Conservation (phyloP, 2,113 vertebrate genomes). For the Menura novaehollandiae region DNA sequence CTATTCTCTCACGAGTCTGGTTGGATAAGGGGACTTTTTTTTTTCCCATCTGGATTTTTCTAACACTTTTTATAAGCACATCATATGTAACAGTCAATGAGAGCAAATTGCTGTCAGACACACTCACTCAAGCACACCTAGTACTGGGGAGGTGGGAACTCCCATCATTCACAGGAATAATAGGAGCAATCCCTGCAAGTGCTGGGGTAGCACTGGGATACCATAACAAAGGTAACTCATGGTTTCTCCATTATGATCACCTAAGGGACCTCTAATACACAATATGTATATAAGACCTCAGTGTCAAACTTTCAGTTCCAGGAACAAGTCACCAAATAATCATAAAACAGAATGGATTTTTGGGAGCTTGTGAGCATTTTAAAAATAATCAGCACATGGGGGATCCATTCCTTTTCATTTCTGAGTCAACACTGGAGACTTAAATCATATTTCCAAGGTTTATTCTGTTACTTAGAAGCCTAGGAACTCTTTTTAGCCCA, state of each 20-base stretch:
- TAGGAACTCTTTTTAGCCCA: neutral
- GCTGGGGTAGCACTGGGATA: neutral
- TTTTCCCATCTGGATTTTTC: neutral
- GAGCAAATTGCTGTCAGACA: neutral
- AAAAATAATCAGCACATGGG: conserved; percentile 6
- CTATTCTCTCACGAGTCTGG: neutral
- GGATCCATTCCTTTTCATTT: neutral
- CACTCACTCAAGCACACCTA: neutral
- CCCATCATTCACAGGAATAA: neutral
- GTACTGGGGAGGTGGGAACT: neutral
- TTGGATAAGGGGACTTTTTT: neutral
- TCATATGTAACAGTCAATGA: neutral
- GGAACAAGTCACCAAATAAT: neutral
- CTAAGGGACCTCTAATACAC: neutral
- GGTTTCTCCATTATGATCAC: neutral
- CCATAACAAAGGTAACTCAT: neutral
- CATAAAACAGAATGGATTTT: neutral
- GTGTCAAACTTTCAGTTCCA: neutral
- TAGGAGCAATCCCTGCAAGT: neutral
- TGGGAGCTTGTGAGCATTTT: neutral
- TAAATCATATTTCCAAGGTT: neutral
- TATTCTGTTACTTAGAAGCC: neutral
- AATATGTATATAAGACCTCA: neutral
- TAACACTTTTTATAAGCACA: neutral
- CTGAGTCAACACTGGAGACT: neutral